phyloP scores from a whole-genome alignment of 2,888 invertebrate species.

The Brachyptera putata region DNA sequence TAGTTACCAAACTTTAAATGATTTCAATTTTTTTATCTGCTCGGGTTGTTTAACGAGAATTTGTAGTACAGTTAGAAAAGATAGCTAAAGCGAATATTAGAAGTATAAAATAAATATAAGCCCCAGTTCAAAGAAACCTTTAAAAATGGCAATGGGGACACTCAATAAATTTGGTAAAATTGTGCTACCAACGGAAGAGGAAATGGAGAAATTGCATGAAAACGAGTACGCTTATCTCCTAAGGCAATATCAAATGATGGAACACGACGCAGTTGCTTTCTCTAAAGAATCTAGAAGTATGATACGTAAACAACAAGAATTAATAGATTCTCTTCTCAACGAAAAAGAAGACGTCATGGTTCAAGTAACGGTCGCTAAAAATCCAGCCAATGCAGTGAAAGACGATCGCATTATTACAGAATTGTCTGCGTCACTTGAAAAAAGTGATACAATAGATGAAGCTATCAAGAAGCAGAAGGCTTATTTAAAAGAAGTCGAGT shows the following conservation, averaged over 20 bases:
- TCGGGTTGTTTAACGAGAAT: too few relatives aligned
- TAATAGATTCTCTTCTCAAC: background rate
- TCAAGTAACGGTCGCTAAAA: constrained; percentile 2
- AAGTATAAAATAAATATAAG: too few relatives aligned
- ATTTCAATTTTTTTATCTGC: too few relatives aligned
- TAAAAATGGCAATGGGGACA: too few relatives aligned
- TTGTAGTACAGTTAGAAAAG: too few relatives aligned
- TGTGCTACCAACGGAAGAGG: constrained; percentile 22
- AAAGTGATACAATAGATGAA: background rate
- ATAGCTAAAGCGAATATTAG: too few relatives aligned
- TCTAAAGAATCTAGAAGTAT: constrained; percentile 43
- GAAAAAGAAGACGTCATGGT: constrained; percentile 4
- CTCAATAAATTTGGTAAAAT: background rate
- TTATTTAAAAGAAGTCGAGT: constrained; percentile 20
- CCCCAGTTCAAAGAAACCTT: too few relatives aligned
- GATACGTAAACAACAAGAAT: constrained; percentile 42
- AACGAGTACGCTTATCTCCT: constrained; percentile 43
- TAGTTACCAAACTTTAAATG: too few relatives aligned
- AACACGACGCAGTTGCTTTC: constrained; percentile 43
- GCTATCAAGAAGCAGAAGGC: background rate
- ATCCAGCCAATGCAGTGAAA: background rate
- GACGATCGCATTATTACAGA: background rate
- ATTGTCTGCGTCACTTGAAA: background rate
- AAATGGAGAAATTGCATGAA: constrained; percentile 34
- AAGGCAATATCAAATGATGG: constrained; percentile 44